Conservation (phyloP, 1,140 invertebrate genomes). For the Meloidogyne exigua region DNA sequence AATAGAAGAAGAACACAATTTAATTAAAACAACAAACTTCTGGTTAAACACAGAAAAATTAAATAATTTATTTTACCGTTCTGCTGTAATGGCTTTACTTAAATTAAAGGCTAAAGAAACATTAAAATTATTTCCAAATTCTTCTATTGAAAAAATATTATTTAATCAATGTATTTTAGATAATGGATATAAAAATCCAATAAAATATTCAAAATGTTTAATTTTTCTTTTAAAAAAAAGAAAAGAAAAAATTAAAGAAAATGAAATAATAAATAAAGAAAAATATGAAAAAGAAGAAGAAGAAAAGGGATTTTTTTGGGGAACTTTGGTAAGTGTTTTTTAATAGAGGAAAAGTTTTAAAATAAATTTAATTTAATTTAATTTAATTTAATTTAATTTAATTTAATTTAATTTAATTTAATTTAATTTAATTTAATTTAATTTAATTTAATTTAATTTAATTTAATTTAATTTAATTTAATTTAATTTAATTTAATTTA, state of each 20-base stretch:
- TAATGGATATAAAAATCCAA: background rate
- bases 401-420: no score
- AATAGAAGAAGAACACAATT: no score
- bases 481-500: no score
- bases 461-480: background rate
- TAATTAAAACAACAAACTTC: background rate
- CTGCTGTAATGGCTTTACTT: background rate
- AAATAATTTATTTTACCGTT: background rate
- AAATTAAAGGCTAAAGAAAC: slow-evolving; percentile 4
- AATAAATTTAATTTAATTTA: background rate
- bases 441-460: background rate
- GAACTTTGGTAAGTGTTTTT: background rate
- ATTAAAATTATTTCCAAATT: background rate
- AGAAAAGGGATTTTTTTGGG: slow-evolving; percentile 7
- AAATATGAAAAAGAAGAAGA: background rate
- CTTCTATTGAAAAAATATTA: background rate
- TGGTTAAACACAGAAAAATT: slow-evolving; percentile 7
- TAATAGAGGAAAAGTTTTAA: no score
- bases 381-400: no score
- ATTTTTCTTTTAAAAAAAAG: background rate
- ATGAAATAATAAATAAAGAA: background rate
- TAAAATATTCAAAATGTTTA: slow-evolving; percentile 21
- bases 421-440: no score
- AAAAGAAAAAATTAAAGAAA: background rate
- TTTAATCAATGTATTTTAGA: slow-evolving; percentile 5